Evolutionary conservation across 2,888 invertebrate species (phyloP), one percentile per base, ranked within the genome.

Genomic region (Folsomia manolachei): DNA sequence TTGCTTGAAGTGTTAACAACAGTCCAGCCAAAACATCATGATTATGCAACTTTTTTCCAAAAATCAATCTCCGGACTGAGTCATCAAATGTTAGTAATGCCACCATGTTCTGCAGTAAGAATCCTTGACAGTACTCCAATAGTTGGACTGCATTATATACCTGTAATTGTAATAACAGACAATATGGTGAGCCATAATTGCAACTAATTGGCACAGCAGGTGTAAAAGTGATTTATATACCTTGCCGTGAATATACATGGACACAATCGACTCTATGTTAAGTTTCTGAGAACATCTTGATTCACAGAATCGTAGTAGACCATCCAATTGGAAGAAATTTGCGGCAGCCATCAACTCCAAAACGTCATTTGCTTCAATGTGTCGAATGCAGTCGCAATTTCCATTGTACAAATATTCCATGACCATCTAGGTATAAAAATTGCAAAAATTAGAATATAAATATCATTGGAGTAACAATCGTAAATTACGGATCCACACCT

Each of bases 321-420:
- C 93, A 82, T 94, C 90, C 81, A 95, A 85, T 83, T 94, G 94
- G 85, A 95, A 95, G 86, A 94, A 94, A 81, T 94, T 92, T 0
- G 95, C 94, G 0, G 95, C 95, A 0, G 94, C 94, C 88, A 95
- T 91, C 68, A 95, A 86, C 83, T 95, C 94, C 77, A 95, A 85
- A 65, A 95, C 91, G 82, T 94, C 94, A 71, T 88, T 88, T 73
- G 91, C 90, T 2, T 91, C 90, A 1, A 93, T 90, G 78, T 91
- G 90, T 1, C 76, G 73, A 70, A 94, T 85, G 0, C 89, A 89
- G 67, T 90, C 88, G 82, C 93, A 93, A 21, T 94, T 93, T 2
- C 95, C 95, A 81, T 93, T 92, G 85, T 95, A 95, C 68, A 95
- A 86, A 84, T 93, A 95, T 84, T 94, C 93, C 94, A 95, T 95